Conservation (phyloP, 2,888 invertebrate species). For the Cyclophora albipunctata region DNA sequence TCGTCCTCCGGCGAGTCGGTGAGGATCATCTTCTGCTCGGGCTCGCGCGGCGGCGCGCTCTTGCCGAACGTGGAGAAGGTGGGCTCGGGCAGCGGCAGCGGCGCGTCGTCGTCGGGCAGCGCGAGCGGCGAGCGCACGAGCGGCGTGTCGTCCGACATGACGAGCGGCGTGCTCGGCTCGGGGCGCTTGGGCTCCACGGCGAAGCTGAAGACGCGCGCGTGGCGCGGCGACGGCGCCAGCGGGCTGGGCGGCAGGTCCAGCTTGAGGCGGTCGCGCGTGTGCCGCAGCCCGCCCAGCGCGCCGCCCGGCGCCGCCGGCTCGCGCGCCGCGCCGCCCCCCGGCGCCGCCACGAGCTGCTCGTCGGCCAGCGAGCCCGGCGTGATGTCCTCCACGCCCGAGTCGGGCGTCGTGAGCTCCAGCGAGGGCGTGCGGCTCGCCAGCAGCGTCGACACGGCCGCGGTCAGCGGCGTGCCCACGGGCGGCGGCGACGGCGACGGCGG, state of each 20-base stretch:
- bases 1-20: conserved; percentile 28
- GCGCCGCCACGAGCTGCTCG: conserved; percentile 46
- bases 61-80: conserved; percentile 78
- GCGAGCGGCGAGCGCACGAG: conserved; percentile 41
- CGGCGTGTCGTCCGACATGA: conserved; percentile 65
- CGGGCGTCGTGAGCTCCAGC: conserved; percentile 74
- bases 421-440: conserved; percentile 43
- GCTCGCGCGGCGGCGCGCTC: conserved; percentile 38
- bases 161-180: conserved; percentile 42
- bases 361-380: conserved; percentile 67
- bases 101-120: conserved; percentile 39
- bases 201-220: conserved; percentile 61
- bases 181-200: conserved; percentile 55
- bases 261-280: conserved; percentile 82
- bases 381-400: conserved; percentile 78
- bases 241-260: conserved; percentile 80
- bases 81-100: conserved; percentile 50
- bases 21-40: conserved; percentile 49
- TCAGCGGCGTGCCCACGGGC: conserved; percentile 29
- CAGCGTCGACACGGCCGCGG: conserved; percentile 30
- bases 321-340: conserved; percentile 54
- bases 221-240: conserved; percentile 55
- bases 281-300: conserved; percentile 80
- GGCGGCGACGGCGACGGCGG: conserved; percentile 36
- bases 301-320: conserved; percentile 58